Evolutionary conservation across 2,888 invertebrate species (phyloP).

Genomic region (Rugalucina vietnamica): DNA sequence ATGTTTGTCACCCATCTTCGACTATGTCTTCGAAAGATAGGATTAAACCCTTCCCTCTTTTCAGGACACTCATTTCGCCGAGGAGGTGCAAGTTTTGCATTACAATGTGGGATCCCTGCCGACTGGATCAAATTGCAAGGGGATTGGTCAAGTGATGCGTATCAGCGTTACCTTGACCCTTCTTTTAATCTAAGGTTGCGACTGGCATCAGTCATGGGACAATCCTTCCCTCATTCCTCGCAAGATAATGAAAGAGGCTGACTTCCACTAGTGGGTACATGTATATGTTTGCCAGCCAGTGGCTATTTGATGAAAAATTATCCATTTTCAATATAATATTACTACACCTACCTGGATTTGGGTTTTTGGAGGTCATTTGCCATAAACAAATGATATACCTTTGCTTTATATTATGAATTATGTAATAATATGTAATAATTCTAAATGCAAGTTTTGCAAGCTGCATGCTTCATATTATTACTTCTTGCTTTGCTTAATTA

Average conservation of each 20-base stretch:
- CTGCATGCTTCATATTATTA: not conserved
- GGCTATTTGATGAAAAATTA: not conserved
- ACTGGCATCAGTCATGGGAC: not conserved
- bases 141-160: not conserved
- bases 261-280: not conserved
- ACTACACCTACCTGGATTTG: conserved; percentile 12
- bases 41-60: conserved; percentile 15
- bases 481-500: too few relatives aligned
- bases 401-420: too few relatives aligned
- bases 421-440: not conserved
- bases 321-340: not conserved
- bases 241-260: not conserved
- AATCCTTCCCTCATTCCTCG: conserved; percentile 2
- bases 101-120: conserved; percentile 37
- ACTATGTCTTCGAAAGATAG: not conserved
- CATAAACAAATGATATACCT: not conserved
- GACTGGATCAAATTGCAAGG: not conserved
- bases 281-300: not conserved
- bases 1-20: conserved; percentile 3
- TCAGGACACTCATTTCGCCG: conserved; percentile 36
- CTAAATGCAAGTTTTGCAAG: conserved; percentile 7
- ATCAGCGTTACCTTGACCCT: conserved; percentile 13
- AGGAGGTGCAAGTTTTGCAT: conserved; percentile 30
- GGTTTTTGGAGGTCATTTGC: conserved; percentile 7
- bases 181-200: not conserved